A percentile compares a stretch with the other conserved stretches of the same genome.
Conservation (phyloP, 2,113 vertebrate species). For the Prionailurus viverrinus region DNA sequence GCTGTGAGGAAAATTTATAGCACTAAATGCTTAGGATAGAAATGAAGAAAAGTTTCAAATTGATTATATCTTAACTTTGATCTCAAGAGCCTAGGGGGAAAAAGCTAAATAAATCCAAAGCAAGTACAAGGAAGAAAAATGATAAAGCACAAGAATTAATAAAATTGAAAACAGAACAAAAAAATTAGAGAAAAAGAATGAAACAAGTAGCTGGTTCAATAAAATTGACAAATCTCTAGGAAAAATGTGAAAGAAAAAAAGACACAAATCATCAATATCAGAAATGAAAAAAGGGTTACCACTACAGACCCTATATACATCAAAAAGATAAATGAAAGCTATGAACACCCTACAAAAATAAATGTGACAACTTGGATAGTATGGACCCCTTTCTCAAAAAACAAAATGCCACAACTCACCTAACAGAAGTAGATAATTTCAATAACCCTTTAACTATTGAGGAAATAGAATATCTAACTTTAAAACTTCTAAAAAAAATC, state of each 20-base stretch:
- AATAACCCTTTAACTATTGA: not conserved
- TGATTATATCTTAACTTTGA: not conserved
- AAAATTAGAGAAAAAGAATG: not conserved
- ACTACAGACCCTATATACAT: not conserved
- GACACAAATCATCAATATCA: not conserved
- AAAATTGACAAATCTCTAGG: not conserved
- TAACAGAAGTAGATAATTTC: not conserved
- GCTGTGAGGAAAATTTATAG: not conserved
- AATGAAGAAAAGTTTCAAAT: not conserved
- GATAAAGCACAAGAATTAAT: not conserved
- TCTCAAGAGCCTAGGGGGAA: not conserved
- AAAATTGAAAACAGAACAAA: not conserved
- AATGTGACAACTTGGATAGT: not conserved
- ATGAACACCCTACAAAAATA: not conserved
- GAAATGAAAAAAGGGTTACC: not conserved
- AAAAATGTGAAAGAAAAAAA: not conserved
- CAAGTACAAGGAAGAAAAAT: not conserved
- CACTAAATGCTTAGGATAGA: not conserved
- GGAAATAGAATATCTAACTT: not conserved
- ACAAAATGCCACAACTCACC: not conserved
- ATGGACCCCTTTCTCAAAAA: conserved; percentile 3
- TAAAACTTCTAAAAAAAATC: not conserved
- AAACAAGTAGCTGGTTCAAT: not conserved
- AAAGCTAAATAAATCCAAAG: not conserved
- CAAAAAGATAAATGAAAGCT: not conserved